phyloP scores from a whole-genome alignment of 1,140 invertebrate genomes.

The Drosophila ananassae region DNA sequence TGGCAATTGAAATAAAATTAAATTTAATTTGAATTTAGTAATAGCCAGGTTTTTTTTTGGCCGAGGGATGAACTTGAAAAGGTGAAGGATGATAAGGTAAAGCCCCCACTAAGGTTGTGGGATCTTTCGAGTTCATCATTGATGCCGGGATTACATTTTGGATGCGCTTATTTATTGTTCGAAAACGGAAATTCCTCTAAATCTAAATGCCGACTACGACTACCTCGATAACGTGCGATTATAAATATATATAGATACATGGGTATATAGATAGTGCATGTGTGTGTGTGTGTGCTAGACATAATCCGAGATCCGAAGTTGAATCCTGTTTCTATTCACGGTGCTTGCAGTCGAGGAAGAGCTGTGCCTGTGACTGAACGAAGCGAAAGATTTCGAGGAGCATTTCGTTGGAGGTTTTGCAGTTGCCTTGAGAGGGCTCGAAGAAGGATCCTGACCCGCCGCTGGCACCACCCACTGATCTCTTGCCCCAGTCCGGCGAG shows the following conservation, averaged over 20 bases:
- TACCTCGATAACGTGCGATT: slow-evolving; percentile 73
- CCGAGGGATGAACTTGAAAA: slow-evolving; percentile 65
- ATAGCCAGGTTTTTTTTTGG: slow-evolving; percentile 12
- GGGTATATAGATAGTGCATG: slow-evolving; percentile 21
- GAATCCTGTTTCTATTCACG: slow-evolving; percentile 54
- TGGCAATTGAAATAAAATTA: slow-evolving; percentile 60
- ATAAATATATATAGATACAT: slow-evolving; percentile 4
- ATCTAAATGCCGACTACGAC: slow-evolving; percentile 82
- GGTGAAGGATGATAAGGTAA: slow-evolving; percentile 44
- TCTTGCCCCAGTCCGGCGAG: slow-evolving; percentile 83
- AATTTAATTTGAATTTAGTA: slow-evolving; percentile 34
- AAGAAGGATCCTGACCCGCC: slow-evolving; percentile 58
- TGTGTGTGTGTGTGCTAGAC: slow-evolving; percentile 40
- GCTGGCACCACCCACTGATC: slow-evolving; percentile 58
- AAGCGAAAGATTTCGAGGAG: slow-evolving; percentile 79
- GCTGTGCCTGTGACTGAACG: slow-evolving; percentile 75
- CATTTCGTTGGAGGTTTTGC: slow-evolving; percentile 82
- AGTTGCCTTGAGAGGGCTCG: slow-evolving; percentile 60
- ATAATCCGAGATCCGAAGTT: slow-evolving; percentile 18
- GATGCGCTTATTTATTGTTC: slow-evolving; percentile 75
- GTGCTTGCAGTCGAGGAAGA: slow-evolving; percentile 80
- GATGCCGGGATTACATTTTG: slow-evolving; percentile 14
- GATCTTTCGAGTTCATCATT: neutral
- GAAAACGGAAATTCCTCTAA: slow-evolving; percentile 61
- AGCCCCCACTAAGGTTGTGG: slow-evolving; percentile 33